Percentiles rank a stretch among this genome's conserved stretches.
These are phyloP conservation scores for Sphyrna mokarran DNA, from an alignment of 2,113 vertebrate species.

Conservation along the genomic window DNA sequence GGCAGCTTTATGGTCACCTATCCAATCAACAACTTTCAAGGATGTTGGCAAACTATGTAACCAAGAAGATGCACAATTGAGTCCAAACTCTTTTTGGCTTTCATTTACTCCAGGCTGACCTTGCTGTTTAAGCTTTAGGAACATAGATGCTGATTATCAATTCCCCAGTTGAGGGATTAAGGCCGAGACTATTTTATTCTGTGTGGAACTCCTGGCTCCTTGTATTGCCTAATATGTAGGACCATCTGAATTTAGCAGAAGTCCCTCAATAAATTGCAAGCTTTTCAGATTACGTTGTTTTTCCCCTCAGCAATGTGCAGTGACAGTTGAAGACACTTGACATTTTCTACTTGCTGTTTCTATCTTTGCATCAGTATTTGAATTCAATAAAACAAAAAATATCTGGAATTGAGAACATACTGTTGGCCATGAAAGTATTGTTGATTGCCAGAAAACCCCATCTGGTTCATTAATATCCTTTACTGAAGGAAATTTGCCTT, in stretches of 20 bases:
- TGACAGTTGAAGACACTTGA: not conserved
- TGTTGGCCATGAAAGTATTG: too few species aligned
- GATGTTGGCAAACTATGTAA: not conserved
- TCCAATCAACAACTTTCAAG: not conserved
- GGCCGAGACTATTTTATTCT: not conserved
- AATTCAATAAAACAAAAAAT: too few species aligned
- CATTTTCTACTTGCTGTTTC: not conserved
- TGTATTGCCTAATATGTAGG: not conserved
- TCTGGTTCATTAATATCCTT: too few species aligned
- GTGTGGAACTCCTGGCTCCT: not conserved
- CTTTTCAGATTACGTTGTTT: not conserved
- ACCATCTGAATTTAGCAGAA: not conserved
- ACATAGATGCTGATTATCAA: not conserved
- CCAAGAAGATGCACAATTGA: not conserved
- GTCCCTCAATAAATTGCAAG: not conserved
- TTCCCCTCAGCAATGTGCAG: not conserved
- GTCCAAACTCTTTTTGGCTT: not conserved
- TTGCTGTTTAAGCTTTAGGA: not conserved
- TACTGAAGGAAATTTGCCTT: too few species aligned
- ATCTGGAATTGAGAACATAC: too few species aligned
- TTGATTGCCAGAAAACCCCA: too few species aligned
- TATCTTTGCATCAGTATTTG: not conserved
- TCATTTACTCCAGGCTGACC: not conserved
- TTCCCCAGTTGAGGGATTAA: not conserved
- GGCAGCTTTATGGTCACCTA: not conserved